phyloP scores from a whole-genome alignment of 2,797 vertebrate species.

The Falco peregrinus region DNA sequence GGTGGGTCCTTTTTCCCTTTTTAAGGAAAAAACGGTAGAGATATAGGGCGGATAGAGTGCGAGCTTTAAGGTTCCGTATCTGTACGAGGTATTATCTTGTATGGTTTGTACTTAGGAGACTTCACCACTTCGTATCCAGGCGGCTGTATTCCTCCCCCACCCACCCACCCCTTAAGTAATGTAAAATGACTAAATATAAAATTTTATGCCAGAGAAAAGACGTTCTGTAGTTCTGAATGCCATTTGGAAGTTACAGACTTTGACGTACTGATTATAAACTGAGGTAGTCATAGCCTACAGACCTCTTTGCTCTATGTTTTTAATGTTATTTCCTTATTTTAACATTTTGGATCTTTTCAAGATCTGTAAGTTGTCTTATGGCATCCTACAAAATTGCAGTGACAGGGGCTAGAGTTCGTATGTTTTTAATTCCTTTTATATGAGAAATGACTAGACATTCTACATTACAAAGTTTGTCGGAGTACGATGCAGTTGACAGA shows the following conservation, averaged over 20 bases:
- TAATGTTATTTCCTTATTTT: neutral
- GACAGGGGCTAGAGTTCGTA: rapidly evolving
- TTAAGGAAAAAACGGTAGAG: no score
- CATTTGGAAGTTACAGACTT: neutral
- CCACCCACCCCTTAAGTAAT: rapidly evolving
- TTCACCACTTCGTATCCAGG: rapidly evolving
- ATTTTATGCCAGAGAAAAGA: neutral
- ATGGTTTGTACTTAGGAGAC: rapidly evolving
- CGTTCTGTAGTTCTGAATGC: neutral
- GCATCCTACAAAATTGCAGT: neutral
- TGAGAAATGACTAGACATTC: neutral
- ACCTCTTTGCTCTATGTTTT: neutral
- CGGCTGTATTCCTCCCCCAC: no score
- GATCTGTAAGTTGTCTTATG: neutral
- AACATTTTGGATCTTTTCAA: neutral
- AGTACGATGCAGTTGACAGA: neutral
- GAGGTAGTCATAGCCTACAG: rapidly evolving
- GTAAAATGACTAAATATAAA: neutral
- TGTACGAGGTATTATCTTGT: rapidly evolving
- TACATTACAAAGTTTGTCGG: neutral
- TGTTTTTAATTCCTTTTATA: neutral
- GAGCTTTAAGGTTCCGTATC: neutral
- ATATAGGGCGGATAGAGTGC: no score
- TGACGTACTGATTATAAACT: neutral
- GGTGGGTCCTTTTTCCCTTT: neutral